A percentile compares a stretch with the other conserved stretches of the same genome.
Evolutionary conservation across 2,113 vertebrate species (phyloP).

Genomic region (Megaceryle torquata): DNA sequence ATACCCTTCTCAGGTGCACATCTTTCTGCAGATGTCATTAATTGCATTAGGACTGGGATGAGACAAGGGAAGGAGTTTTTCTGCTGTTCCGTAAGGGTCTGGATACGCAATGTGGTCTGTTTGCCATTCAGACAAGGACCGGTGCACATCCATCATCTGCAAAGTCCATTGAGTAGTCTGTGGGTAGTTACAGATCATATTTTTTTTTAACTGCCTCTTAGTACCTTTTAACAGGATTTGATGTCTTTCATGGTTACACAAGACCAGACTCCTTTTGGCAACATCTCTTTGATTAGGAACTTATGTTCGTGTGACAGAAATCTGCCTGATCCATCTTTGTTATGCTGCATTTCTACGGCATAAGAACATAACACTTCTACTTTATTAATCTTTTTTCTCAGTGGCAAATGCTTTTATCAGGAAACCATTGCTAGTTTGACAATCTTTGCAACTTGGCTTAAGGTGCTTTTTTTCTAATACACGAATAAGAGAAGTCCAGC

Average conservation of each 20-base stretch:
- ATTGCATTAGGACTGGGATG: not conserved
- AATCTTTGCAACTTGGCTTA: not conserved
- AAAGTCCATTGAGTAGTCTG: not conserved
- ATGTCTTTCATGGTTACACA: not conserved
- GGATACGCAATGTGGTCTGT: not conserved
- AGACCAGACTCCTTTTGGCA: not conserved
- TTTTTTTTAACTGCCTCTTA: not conserved
- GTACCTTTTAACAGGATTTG: not conserved
- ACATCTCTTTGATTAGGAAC: not conserved
- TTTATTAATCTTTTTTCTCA: not conserved
- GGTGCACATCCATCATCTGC: not conserved
- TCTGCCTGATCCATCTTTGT: not conserved
- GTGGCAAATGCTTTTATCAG: not conserved
- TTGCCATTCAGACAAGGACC: not conserved
- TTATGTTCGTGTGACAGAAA: not conserved
- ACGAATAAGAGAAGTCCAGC: not conserved
- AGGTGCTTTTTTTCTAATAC: not conserved
- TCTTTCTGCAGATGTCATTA: not conserved
- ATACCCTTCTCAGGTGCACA: no score
- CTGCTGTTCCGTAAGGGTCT: not conserved
- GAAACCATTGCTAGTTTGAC: not conserved
- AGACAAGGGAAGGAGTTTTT: not conserved
- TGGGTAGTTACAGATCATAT: not conserved
- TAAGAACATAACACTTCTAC: not conserved
- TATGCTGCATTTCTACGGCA: accelerated